Percentiles rank a stretch among this genome's conserved stretches.
Evolutionary conservation across 1,140 invertebrate genomes (phyloP).

Genomic region (Papilio polyxenes): DNA sequence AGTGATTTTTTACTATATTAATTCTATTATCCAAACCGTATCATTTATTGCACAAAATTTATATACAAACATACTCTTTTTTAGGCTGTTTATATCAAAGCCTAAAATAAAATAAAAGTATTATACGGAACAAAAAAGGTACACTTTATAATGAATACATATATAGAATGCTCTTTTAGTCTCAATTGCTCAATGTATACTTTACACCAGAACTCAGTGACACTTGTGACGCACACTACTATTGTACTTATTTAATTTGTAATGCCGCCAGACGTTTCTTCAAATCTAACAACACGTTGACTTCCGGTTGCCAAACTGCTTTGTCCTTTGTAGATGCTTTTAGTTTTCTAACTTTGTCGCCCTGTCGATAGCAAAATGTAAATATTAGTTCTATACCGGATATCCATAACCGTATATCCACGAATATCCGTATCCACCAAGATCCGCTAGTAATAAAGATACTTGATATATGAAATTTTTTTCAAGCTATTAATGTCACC

Average conservation of each 20-base stretch:
- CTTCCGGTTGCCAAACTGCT: slow-evolving; percentile 87
- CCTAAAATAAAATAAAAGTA: background rate
- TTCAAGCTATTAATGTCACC: background rate
- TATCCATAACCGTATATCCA: background rate
- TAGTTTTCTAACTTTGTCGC: slow-evolving; percentile 86
- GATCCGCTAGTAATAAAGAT: background rate
- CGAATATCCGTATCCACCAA: background rate
- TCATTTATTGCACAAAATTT: background rate
- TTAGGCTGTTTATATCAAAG: too few relatives aligned
- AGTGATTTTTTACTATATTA: too few relatives aligned
- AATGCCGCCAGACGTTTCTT: slow-evolving; percentile 84
- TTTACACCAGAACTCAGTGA: background rate
- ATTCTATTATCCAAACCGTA: background rate
- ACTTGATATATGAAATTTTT: background rate
- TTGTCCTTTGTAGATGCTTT: slow-evolving; percentile 88
- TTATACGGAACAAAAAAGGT: background rate
- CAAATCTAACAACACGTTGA: slow-evolving; percentile 86
- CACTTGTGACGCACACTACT: background rate
- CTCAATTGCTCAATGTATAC: background rate
- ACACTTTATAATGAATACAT: background rate
- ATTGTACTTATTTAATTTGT: slow-evolving; percentile 47
- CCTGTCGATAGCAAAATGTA: slow-evolving; percentile 79
- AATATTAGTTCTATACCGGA: background rate
- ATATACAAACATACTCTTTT: background rate
- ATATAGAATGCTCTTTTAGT: background rate